A percentile compares a stretch with the other conserved stretches of the same genome.
Conservation (phyloP, 2,113 vertebrate species). For the Platichthys stellatus region DNA sequence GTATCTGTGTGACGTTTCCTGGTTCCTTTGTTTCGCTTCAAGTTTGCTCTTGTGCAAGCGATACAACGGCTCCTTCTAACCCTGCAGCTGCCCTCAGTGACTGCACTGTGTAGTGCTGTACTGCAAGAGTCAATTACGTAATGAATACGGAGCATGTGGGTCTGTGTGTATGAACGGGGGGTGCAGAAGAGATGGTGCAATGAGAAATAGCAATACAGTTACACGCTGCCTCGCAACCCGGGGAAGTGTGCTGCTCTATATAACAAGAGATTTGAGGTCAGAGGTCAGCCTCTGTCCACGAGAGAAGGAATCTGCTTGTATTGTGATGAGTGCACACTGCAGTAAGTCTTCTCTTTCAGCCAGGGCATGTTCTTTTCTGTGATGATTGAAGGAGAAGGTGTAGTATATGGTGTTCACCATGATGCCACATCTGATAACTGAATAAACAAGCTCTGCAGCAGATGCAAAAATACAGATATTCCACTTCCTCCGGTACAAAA, state of each 20-base stretch:
- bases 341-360: neutral
- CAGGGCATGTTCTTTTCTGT: neutral
- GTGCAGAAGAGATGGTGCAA: neutral
- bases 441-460: neutral
- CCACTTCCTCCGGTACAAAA: too few relatives aligned
- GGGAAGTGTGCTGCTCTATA: constrained; percentile 4
- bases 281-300: constrained; percentile 42
- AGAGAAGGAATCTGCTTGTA: constrained; percentile 14
- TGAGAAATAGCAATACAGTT: constrained; percentile 16
- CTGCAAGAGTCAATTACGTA: constrained; percentile 48
- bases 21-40: constrained; percentile 54
- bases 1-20: constrained; percentile 27
- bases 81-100: constrained; percentile 30
- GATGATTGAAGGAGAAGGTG: neutral
- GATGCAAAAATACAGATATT: neutral
- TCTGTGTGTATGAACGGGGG: too few relatives aligned
- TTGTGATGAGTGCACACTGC: neutral
- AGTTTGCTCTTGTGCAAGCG: constrained; percentile 37
- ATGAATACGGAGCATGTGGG: constrained; percentile 22
- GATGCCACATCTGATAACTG: neutral
- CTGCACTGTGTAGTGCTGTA: constrained; percentile 16
- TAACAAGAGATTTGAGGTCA: constrained; percentile 29
- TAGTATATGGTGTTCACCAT: neutral
- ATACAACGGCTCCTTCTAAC: constrained; percentile 59
- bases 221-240: constrained; percentile 7